These are phyloP conservation scores for Alosa alosa DNA, from an alignment of 2,113 vertebrate genomes.

Conservation along the genomic window DNA sequence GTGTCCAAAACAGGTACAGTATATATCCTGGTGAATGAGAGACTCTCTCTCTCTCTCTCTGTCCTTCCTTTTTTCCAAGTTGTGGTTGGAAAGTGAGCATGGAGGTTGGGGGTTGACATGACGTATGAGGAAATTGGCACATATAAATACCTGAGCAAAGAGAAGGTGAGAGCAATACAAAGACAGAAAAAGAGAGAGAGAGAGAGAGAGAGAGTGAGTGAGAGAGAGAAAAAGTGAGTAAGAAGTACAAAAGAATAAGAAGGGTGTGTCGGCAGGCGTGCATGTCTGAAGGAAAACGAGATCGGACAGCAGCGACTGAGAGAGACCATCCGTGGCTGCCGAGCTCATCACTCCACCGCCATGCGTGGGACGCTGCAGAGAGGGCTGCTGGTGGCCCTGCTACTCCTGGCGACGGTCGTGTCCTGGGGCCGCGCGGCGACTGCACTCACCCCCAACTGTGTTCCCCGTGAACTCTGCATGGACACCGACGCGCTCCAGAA, in stretches of 20 bases:
- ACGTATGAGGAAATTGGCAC: neutral
- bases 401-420: neutral
- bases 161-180: neutral
- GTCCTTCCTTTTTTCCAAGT: neutral
- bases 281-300: neutral
- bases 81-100: neutral
- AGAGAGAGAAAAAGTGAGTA: neutral
- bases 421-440: neutral
- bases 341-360: neutral
- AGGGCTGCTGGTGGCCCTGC: too few species aligned
- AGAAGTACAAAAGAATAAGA: conserved; percentile 7
- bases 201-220: neutral
- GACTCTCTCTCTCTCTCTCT: neutral
- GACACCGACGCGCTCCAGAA: neutral
- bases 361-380: neutral
- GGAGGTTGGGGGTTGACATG: neutral
- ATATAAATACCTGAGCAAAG: neutral
- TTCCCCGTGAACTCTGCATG: neutral
- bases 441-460: neutral
- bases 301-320: neutral
- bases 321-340: too few species aligned
- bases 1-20: too few species aligned
- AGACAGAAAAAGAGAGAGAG: neutral
- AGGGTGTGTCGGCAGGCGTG: neutral
- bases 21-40: neutral